Percentiles rank a stretch among this genome's conserved stretches.
These are phyloP conservation scores for Netelia inedita DNA, from an alignment of 2,888 invertebrate species.

Conservation along the genomic window DNA sequence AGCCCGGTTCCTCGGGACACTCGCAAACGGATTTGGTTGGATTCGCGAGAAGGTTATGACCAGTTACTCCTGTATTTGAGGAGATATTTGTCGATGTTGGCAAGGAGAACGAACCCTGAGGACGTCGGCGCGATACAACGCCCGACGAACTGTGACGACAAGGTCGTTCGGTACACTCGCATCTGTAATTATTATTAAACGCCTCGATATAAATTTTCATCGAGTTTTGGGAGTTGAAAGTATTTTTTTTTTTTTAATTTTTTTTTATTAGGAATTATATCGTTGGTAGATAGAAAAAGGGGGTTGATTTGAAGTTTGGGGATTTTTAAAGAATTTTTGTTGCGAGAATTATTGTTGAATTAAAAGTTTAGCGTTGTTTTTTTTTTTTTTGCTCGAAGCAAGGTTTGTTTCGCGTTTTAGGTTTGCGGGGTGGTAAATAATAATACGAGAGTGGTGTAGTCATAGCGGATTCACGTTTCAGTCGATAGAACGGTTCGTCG, in stretches of 20 bases:
- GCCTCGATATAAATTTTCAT: neutral
- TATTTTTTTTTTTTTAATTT: neutral
- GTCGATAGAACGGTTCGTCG: no score
- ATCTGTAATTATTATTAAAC: constrained; percentile 73
- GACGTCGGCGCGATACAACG: constrained; percentile 73
- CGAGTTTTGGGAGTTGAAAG: neutral
- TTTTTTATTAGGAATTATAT: no score
- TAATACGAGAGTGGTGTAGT: no score
- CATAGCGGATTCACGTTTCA: no score
- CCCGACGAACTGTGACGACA: constrained; percentile 77
- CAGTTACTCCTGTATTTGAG: constrained; percentile 27
- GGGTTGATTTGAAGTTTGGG: no score
- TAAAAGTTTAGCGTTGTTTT: no score
- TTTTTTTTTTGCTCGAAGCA: no score
- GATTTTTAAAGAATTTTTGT: no score
- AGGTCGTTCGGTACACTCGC: constrained; percentile 80
- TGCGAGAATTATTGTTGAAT: no score
- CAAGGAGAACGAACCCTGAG: constrained; percentile 75
- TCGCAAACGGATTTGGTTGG: constrained; percentile 73
- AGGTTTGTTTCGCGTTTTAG: no score
- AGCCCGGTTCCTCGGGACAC: constrained; percentile 73
- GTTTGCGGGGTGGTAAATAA: no score
- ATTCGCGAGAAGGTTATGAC: constrained; percentile 45
- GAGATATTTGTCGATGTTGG: constrained; percentile 54
- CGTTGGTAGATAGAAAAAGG: no score